Base-by-base conservation (phyloP, 2,888 invertebrate genomes). In the Molorchus minor region DNA sequence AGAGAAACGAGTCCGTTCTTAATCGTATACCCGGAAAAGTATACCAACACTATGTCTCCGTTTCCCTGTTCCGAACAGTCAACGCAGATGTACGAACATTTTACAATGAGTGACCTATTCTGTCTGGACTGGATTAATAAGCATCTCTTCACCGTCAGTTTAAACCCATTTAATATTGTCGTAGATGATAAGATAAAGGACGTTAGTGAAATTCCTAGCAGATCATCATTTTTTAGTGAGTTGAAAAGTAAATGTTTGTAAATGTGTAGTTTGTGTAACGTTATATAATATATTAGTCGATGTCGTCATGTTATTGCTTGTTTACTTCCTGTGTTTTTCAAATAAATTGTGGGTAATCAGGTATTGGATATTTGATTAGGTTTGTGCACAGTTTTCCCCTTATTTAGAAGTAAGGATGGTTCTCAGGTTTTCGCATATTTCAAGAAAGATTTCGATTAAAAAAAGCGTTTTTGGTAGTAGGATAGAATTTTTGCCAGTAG, bases 111-210 rank as follows among this genome's bases (percentile, higher is more conserved):
- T 29, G 75, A 76, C 53, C 61, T 77, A 29, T 71, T 72, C 30
- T 74, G 75, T 47, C 58, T 75, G 54, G 72, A 76, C 19, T 76
- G 76, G 76, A 71, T 76, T 20, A 67, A 76, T 49, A 74, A 69
- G 17, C 68, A 76, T 59, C 65, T 77, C 35, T 77, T 75, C 59
- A 63, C 67, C 8, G 68, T 74, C 30, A 66, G 70, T 25, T 58
- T 75, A 7, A 72, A 74, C 63, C 71, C 76, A 3, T 57, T 70
- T 43, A 72, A 67, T 16, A 47, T 75, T 3, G 64, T 75, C 33
- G 55, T 77, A 3, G 74, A 74, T 47, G 71, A 74, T 25, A 73
- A 69, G 56, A 62, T 74, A 30, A 67, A 64, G 52, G 72, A 73
- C 29, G 25, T 68, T 2, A 74, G 75, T 56, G 75, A 74, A 52